Percentiles rank a stretch among this genome's conserved stretches.
phyloP scores from a whole-genome alignment of 2,113 vertebrate genomes.

The Arvicanthis niloticus region DNA sequence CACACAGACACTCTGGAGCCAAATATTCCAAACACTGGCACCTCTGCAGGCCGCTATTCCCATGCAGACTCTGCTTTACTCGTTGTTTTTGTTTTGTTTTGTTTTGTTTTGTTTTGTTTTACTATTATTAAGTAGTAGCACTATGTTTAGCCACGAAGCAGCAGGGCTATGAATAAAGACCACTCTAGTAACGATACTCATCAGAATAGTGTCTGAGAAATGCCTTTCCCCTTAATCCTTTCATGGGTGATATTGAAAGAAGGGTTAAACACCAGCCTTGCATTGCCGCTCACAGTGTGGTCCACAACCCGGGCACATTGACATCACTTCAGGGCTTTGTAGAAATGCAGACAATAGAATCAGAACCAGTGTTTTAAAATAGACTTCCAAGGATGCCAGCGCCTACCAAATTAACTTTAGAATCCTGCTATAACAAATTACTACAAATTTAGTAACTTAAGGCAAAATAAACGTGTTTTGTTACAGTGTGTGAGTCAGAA shows the following conservation, averaged over 20 bases:
- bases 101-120: too few relatives aligned
- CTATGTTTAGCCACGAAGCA: background rate
- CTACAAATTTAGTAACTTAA: background rate
- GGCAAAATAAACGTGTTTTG: background rate
- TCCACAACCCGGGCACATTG: background rate
- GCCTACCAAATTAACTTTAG: background rate
- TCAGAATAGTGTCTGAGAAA: background rate
- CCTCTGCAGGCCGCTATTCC: background rate
- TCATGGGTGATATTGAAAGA: background rate
- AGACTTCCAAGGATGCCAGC: background rate
- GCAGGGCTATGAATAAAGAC: background rate
- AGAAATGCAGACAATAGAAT: background rate
- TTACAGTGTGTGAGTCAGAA: background rate
- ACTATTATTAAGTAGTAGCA: background rate
- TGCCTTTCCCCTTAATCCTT: background rate
- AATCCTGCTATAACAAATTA: background rate
- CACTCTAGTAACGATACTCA: background rate
- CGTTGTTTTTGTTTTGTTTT: too few relatives aligned
- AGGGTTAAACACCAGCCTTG: background rate
- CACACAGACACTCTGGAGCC: background rate
- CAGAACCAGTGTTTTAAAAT: background rate
- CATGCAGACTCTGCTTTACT: background rate
- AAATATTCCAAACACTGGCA: constrained; percentile 45
- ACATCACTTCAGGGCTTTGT: background rate
- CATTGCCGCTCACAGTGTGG: background rate